phyloP scores from a whole-genome alignment of 2,113 vertebrate species.

The Lepidothrix coronata region DNA sequence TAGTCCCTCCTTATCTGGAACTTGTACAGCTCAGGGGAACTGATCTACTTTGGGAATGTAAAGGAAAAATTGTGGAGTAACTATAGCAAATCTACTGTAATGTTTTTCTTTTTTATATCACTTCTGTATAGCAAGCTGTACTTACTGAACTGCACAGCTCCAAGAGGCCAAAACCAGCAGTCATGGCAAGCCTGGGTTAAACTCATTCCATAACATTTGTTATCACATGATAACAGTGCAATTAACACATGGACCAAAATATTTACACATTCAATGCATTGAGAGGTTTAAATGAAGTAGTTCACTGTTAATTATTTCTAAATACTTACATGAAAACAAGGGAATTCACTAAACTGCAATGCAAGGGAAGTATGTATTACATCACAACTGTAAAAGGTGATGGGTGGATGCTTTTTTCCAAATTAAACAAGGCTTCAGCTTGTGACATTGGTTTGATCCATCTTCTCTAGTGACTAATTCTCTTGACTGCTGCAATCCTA shows the following conservation, averaged over 20 bases:
- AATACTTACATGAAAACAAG: neutral
- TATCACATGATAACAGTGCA: neutral
- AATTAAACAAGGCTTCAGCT: neutral
- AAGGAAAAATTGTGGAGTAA: neutral
- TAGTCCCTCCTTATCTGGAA: conserved; percentile 28
- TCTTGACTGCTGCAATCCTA: neutral
- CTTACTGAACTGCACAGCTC: neutral
- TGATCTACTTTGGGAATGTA: neutral
- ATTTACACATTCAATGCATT: neutral
- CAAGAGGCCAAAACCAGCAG: neutral
- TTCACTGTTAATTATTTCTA: neutral
- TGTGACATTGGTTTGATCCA: neutral
- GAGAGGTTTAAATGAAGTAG: neutral
- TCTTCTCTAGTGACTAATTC: neutral
- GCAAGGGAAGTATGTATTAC: neutral
- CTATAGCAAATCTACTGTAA: neutral
- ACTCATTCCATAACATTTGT: neutral
- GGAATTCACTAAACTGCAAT: neutral
- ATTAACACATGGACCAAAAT: neutral
- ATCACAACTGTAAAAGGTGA: neutral
- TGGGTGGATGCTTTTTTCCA: neutral
- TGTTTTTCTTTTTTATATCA: neutral
- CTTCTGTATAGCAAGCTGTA: neutral
- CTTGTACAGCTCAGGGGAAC: conserved; percentile 6
- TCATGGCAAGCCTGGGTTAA: neutral